phyloP scores from a whole-genome alignment of 2,113 vertebrate genomes.

The Alligator sinensis region DNA sequence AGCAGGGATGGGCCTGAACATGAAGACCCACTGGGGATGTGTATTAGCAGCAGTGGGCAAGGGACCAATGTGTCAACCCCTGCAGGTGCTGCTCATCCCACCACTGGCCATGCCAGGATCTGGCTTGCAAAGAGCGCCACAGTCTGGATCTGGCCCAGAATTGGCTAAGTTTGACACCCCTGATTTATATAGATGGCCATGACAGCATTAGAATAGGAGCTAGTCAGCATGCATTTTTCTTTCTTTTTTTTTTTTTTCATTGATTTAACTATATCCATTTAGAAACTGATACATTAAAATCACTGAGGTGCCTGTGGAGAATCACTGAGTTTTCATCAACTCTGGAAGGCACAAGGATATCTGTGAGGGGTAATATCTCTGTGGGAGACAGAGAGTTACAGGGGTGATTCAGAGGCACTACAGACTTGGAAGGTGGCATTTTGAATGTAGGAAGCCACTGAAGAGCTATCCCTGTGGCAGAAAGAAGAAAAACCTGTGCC shows the following conservation, averaged over 20 bases:
- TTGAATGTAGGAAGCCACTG: neutral
- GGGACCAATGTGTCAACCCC: too few species aligned
- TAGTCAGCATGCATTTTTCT: neutral
- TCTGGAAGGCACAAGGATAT: neutral
- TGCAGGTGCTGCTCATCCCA: too few species aligned
- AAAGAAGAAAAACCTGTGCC: neutral
- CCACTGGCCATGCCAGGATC: too few species aligned
- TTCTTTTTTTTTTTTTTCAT: neutral
- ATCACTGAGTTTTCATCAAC: neutral
- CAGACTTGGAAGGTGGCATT: too few species aligned
- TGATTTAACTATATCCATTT: neutral
- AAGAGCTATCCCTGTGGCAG: neutral
- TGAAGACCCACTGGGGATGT: too few species aligned
- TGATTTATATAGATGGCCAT: neutral
- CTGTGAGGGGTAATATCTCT: neutral
- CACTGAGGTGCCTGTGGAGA: conserved; percentile 14
- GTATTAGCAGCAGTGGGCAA: too few species aligned
- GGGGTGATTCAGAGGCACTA: neutral
- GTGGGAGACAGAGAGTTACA: neutral
- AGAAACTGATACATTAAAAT: neutral
- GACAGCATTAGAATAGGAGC: neutral
- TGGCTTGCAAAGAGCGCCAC: too few species aligned
- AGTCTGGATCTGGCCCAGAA: too few species aligned
- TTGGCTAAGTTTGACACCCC: too few species aligned
- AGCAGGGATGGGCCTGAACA: too few species aligned